These are phyloP conservation scores for Dorcus parallelipipedus DNA, from an alignment of 2,888 invertebrate genomes.

Conservation along the genomic window DNA sequence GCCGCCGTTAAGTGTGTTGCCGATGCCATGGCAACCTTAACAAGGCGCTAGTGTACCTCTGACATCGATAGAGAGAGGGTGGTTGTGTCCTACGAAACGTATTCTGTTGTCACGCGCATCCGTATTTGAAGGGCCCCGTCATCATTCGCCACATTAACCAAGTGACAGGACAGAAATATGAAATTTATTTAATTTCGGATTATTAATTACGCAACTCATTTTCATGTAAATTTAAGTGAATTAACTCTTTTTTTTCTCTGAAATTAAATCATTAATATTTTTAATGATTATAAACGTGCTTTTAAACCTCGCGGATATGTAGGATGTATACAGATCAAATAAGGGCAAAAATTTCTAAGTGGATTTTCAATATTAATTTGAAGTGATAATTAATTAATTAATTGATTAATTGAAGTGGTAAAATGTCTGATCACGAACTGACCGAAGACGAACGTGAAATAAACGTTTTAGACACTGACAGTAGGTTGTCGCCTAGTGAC, in stretches of 20 bases:
- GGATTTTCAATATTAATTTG: no score
- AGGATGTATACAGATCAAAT: background rate
- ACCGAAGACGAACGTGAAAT: constrained; percentile 66
- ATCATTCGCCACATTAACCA: no score
- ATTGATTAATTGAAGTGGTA: background rate
- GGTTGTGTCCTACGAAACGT: constrained; percentile 13
- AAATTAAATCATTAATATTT: no score
- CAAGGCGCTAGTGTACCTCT: constrained; percentile 39
- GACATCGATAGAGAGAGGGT: constrained; percentile 35
- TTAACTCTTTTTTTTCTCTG: no score
- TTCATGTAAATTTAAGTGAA: no score
- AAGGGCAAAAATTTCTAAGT: no score
- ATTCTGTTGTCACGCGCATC: constrained; percentile 15
- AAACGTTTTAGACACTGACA: constrained; percentile 64
- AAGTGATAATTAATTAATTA: no score
- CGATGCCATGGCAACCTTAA: constrained; percentile 49
- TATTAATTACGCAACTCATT: no score
- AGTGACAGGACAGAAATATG: no score
- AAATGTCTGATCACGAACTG: constrained; percentile 46
- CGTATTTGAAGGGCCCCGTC: no score
- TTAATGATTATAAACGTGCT: background rate
- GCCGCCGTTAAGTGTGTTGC: constrained; percentile 38
- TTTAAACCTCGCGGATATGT: background rate
- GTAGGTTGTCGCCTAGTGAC: constrained; percentile 60
- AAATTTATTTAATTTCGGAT: no score